Base-by-base conservation (phyloP, 37 sponge, comb jelly and placozoan species). In the Amphimedon queenslandica region DNA sequence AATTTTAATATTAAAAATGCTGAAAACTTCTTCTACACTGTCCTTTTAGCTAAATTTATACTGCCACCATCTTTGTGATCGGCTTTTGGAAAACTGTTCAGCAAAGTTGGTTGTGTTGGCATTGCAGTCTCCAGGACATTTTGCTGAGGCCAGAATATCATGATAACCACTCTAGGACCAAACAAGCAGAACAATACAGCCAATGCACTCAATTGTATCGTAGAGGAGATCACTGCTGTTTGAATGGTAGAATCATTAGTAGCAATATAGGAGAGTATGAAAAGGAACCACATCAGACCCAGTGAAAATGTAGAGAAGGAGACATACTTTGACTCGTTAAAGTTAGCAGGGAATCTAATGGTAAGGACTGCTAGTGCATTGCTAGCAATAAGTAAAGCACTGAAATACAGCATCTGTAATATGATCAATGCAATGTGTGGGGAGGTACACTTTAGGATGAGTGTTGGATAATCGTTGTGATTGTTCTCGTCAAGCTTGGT, bases 281-380 rank as follows among this genome's bases (percentile, higher is more conserved):
- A 76, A 2, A 35, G 69, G 28, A 81, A 36, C 87, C 81, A 80
- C 0, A 87, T 76, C 30, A 80, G 53, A 13, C 80, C 75, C 0
- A 87, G 58, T 29, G 82, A 36, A 37, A 81, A 75, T 0, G 87
- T 63, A 2, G 77, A 41, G 36, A 70, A 80, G 35, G 69, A 63
- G 11, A 81, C 63, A 37, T 72, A 76, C 36, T 76, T 73, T n/a
- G n/a, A n/a, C n/a, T n/a, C n/a, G n/a, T n/a, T n/a, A n/a, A n/a
- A n/a, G n/a, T n/a, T n/a, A n/a, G 28, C 77, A 3, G 87, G 87
- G 65, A 66, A 81, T 1, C 69, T 68, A 4, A 79, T 74, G 13
- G 76, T 87, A 3, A 67, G 3, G 35, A 47, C 38, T 20, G 77
- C 87, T 34, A 87, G 60, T 16, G 76, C 61, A 8, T 63, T 71